Evolutionary conservation across 1,140 invertebrate genomes (phyloP).

Genomic region (Rhopalosiphum padi): DNA sequence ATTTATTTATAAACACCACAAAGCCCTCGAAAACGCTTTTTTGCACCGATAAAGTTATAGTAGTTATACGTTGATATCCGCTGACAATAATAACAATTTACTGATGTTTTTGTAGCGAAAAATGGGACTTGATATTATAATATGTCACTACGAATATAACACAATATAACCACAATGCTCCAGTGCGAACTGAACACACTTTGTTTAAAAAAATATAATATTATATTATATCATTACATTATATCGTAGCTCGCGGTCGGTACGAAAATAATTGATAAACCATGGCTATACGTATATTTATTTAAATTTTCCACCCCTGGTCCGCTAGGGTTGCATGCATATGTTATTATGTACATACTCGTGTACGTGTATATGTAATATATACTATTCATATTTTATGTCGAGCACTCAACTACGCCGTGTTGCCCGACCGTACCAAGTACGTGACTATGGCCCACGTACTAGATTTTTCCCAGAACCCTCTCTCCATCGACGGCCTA

Average conservation of each 20-base stretch:
- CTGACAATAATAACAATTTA: too few relatives aligned
- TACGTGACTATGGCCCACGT: constrained; percentile 13
- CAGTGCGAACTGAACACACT: not conserved
- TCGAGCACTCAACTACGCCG: not conserved
- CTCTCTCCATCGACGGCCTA: not conserved
- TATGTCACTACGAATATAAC: not conserved
- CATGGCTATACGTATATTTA: not conserved
- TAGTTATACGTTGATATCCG: not conserved
- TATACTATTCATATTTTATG: not conserved
- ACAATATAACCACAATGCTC: not conserved
- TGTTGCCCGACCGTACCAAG: not conserved
- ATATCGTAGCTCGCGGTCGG: too few relatives aligned
- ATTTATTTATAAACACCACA: not conserved
- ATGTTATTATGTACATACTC: not conserved
- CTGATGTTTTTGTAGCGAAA: not conserved
- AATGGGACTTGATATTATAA: too few relatives aligned
- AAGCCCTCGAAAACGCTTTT: not conserved
- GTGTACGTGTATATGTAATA: not conserved
- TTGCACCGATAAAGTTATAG: too few relatives aligned
- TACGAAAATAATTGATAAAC: constrained; percentile 17
- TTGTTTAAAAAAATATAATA: not conserved
- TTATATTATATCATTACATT: not conserved
- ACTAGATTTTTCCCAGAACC: not conserved
- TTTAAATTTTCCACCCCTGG: not conserved
- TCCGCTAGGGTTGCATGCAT: not conserved